Evolutionary conservation across 2,888 invertebrate genomes (phyloP).

Genomic region (Brachypalpus laphriformis): DNA sequence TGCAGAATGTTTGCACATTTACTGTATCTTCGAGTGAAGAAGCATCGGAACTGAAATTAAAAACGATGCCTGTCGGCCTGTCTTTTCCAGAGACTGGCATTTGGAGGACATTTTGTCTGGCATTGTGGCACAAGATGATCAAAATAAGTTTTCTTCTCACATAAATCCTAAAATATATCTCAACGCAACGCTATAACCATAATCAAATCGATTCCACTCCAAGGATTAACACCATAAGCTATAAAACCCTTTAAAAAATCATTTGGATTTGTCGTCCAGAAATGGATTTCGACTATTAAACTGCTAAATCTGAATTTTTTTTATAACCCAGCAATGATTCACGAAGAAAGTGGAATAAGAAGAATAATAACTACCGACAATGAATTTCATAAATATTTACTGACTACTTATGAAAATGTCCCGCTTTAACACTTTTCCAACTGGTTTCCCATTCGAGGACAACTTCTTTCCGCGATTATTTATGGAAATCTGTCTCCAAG

Average conservation of each 20-base stretch:
- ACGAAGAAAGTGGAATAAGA: neutral
- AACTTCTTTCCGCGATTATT: constrained; percentile 50
- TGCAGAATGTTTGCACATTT: too few relatives aligned
- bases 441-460: constrained; percentile 14
- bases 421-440: constrained; percentile 61
- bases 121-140: too few relatives aligned
- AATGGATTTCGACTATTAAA: neutral
- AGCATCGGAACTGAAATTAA: too few relatives aligned
- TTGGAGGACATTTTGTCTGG: too few relatives aligned
- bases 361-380: constrained; percentile 18
- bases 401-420: constrained; percentile 60
- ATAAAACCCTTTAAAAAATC: neutral
- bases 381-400: constrained; percentile 72
- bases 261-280: constrained; percentile 3
- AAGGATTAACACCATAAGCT: constrained; percentile 14
- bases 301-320: neutral
- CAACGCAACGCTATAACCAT: neutral
- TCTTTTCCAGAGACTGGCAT: too few relatives aligned
- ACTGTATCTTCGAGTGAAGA: too few relatives aligned
- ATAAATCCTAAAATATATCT: neutral
- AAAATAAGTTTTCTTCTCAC: neutral
- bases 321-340: constrained; percentile 10
- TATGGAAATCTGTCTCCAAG: constrained; percentile 50
- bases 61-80: too few relatives aligned
- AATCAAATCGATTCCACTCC: neutral